Evolutionary conservation across 2,888 invertebrate genomes (phyloP).

Genomic region (Caenorhabditis sp.): DNA sequence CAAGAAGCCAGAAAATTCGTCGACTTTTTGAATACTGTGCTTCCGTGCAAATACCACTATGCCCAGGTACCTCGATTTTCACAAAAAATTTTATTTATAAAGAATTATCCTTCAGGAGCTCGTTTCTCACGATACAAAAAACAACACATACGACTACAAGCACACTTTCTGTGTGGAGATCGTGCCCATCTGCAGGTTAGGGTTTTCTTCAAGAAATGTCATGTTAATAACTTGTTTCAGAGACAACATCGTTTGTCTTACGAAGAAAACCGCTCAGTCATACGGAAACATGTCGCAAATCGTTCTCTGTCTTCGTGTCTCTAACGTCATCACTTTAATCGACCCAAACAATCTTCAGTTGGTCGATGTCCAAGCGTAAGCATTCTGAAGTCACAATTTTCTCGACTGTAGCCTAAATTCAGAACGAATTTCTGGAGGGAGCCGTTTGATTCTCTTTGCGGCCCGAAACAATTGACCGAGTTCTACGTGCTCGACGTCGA

Average conservation of each 20-base stretch:
- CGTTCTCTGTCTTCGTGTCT: conserved; percentile 90
- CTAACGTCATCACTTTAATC: conserved; percentile 91
- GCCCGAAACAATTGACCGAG: conserved; percentile 91
- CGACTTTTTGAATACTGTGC: conserved; percentile 90
- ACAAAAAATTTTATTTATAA: too few relatives aligned
- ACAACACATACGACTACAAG: conserved; percentile 96
- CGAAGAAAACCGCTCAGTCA: conserved; percentile 74
- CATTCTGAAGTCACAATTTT: too few relatives aligned
- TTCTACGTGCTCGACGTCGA: conserved; percentile 96
- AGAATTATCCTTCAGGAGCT: conserved; percentile 70
- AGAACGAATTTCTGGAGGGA: conserved; percentile 87
- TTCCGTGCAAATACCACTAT: conserved; percentile 88
- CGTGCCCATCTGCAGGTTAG: conserved; percentile 90
- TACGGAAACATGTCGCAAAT: conserved; percentile 82
- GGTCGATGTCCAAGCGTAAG: conserved; percentile 72
- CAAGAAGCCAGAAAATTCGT: conserved; percentile 92
- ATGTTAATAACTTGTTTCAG: conserved; percentile 30
- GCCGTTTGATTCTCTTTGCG: conserved; percentile 90
- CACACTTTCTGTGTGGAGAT: conserved; percentile 92
- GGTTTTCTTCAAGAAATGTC: neutral
- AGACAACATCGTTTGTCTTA: conserved; percentile 75
- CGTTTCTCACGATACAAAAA: conserved; percentile 91
- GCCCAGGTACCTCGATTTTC: too few relatives aligned
- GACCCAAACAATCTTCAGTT: conserved; percentile 84
- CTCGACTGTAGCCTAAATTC: conserved; percentile 18